Percentiles rank a stretch among this genome's conserved stretches.
Conservation (phyloP, 2,888 invertebrate genomes). For the Aleiodes testaceus region DNA sequence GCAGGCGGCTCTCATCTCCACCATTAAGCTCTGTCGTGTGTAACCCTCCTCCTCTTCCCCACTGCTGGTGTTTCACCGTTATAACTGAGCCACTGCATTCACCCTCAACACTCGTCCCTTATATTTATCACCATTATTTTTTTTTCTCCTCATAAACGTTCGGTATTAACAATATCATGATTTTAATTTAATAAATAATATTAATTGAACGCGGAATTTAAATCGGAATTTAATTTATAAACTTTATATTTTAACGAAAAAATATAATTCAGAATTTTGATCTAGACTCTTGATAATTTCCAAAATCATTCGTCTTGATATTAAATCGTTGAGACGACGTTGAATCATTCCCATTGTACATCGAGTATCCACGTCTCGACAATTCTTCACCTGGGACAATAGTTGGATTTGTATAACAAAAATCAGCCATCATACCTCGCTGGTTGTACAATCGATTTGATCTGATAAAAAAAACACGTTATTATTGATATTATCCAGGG, state of each 20-base stretch:
- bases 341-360: slow-evolving; percentile 75
- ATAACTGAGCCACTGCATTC: slow-evolving; percentile 18
- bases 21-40: slow-evolving; percentile 34
- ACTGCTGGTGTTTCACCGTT: slow-evolving; percentile 8
- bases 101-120: slow-evolving; percentile 2
- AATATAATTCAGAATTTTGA: slow-evolving; percentile 59
- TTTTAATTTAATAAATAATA: neutral
- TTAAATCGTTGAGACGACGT: slow-evolving; percentile 52
- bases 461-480: slow-evolving; percentile 50
- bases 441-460: slow-evolving; percentile 65
- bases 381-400: slow-evolving; percentile 77
- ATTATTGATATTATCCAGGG: neutral
- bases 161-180: neutral
- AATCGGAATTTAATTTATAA: too few species aligned
- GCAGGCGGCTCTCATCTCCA: slow-evolving; percentile 50
- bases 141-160: neutral
- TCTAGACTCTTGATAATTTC: slow-evolving; percentile 58
- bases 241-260: too few species aligned
- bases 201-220: too few species aligned
- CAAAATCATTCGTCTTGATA: slow-evolving; percentile 49
- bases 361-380: slow-evolving; percentile 76
- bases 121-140: slow-evolving; percentile 8
- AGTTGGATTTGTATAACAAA: slow-evolving; percentile 75
- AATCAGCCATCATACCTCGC: slow-evolving; percentile 67
- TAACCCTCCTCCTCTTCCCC: slow-evolving; percentile 8